Conservation (phyloP, 2,888 invertebrate species). For the Phania funesta region DNA sequence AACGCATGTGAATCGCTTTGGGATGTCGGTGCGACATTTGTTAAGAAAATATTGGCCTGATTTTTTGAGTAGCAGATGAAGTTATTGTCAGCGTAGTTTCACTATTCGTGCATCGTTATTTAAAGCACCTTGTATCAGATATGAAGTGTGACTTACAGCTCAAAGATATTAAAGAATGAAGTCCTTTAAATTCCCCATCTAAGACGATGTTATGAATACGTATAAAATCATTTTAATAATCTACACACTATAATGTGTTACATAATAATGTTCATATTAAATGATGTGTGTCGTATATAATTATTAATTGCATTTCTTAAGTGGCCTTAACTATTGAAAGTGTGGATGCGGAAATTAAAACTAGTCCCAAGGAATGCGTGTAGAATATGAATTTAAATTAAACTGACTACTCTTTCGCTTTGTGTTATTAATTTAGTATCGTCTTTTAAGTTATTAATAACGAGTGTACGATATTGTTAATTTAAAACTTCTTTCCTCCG, state of each 20-base stretch:
- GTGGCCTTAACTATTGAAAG: constrained; percentile 43
- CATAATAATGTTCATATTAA: neutral
- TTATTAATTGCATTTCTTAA: constrained; percentile 36
- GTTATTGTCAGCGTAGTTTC: no score
- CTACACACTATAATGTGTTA: neutral
- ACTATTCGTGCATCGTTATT: no score
- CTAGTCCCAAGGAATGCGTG: constrained; percentile 21
- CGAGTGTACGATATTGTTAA: constrained; percentile 5
- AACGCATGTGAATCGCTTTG: neutral
- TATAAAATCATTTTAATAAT: no score
- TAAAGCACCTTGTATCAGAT: no score
- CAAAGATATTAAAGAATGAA: no score
- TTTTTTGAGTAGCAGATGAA: no score
- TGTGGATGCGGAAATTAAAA: constrained; percentile 51
- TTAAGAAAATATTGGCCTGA: no score
- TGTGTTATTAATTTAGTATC: constrained; percentile 32
- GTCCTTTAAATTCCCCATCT: no score
- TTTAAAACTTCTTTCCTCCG: neutral
- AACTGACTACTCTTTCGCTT: neutral
- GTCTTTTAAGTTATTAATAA: constrained; percentile 7
- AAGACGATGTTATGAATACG: no score
- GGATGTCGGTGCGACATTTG: no score
- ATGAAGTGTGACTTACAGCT: no score
- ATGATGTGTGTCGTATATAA: neutral
- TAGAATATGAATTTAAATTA: constrained; percentile 48